A percentile compares a stretch with the other conserved stretches of the same genome.
These are phyloP conservation scores for Julus scanicus DNA, from an alignment of 2,888 invertebrate species.

Conservation along the genomic window DNA sequence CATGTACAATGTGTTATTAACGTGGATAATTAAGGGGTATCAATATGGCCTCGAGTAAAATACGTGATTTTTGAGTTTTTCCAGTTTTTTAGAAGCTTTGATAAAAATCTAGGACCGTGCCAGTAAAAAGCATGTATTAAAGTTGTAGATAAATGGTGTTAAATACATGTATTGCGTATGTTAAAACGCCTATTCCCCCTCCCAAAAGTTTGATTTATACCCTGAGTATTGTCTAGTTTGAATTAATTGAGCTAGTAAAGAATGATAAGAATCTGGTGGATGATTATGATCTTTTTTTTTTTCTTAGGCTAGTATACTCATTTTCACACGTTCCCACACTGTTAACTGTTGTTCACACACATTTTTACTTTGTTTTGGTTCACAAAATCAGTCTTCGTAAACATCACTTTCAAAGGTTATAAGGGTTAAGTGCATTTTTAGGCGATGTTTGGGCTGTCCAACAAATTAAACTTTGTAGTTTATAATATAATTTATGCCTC, in stretches of 20 bases:
- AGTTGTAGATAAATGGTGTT: background rate
- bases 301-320: background rate
- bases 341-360: background rate
- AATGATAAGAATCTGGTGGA: background rate
- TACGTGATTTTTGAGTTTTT: background rate
- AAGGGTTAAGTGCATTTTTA: background rate
- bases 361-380: background rate
- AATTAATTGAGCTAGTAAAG: background rate
- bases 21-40: background rate
- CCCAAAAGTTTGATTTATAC: background rate
- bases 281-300: background rate
- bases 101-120: background rate
- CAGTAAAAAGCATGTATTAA: background rate
- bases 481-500: no score
- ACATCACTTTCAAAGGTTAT: background rate
- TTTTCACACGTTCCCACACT: background rate
- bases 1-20: background rate
- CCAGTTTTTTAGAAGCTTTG: background rate
- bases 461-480: no score
- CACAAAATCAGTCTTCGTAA: background rate
- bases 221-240: background rate
- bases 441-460: background rate
- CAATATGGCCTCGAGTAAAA: background rate
- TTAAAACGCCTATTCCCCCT: background rate
- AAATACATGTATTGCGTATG: background rate